A percentile compares a stretch with the other conserved stretches of the same genome.
phyloP scores from a whole-genome alignment of 1,140 invertebrate genomes.

The Platorchestia sp. region DNA sequence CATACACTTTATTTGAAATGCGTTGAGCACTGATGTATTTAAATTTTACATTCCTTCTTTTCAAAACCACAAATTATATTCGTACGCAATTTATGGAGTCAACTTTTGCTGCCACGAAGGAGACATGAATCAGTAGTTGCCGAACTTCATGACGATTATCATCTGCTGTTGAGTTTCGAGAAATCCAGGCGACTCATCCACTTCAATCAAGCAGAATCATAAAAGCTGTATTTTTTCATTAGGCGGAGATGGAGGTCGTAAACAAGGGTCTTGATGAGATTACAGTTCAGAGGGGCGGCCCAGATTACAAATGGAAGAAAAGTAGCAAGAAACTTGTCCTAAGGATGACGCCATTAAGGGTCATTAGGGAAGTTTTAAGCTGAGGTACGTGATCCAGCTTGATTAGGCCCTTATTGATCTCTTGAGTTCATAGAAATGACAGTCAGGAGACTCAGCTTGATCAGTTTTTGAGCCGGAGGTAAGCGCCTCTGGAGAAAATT shows the following conservation, averaged over 20 bases:
- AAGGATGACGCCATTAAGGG: slow-evolving; percentile 13
- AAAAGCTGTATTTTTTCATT: slow-evolving; percentile 20
- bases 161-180: background rate
- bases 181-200: background rate
- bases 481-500: background rate
- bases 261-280: background rate
- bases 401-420: background rate
- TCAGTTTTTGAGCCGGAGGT: background rate
- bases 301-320: slow-evolving; percentile 4
- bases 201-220: slow-evolving; percentile 29
- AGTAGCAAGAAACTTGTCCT: background rate
- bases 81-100: background rate
- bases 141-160: background rate
- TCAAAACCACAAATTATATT: background rate
- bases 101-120: background rate
- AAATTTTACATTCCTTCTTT: background rate
- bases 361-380: slow-evolving; percentile 14
- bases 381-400: background rate
- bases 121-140: background rate
- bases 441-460: background rate
- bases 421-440: background rate
- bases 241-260: background rate
- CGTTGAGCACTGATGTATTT: background rate
- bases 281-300: background rate
- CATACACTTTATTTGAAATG: background rate